These are phyloP conservation scores for Yoshiicerus persimilis DNA, from an alignment of 1,140 invertebrate genomes.

Conservation along the genomic window DNA sequence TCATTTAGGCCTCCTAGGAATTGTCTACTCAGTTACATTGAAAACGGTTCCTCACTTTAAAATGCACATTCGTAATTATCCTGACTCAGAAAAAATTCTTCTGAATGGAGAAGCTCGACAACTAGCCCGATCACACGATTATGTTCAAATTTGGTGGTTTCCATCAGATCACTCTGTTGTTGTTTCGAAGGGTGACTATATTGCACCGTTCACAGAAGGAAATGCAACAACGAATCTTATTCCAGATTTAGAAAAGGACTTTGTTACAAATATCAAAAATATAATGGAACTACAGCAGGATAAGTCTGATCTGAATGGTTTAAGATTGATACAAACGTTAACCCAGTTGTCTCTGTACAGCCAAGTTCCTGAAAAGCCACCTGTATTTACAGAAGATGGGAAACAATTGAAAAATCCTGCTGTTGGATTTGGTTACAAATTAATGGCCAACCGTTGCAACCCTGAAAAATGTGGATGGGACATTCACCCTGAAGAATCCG, in stretches of 20 bases:
- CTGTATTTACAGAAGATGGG: constrained; percentile 32
- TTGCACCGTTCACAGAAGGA: background rate
- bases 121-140: constrained; percentile 23
- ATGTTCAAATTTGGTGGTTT: constrained; percentile 37
- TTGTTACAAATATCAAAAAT: background rate
- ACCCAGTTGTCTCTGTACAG: constrained; percentile 16
- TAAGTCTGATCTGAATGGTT: background rate
- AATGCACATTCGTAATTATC: constrained; percentile 25
- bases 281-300: background rate
- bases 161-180: background rate
- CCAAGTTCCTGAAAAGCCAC: constrained; percentile 23
- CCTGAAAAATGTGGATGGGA: background rate
- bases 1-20: constrained; percentile 37
- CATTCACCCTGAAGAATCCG: constrained; percentile 33
- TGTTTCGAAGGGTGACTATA: background rate
- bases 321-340: background rate
- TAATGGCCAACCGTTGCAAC: constrained; percentile 23
- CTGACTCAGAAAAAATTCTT: constrained; percentile 9
- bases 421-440: background rate
- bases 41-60: constrained; percentile 34
- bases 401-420: constrained; percentile 32
- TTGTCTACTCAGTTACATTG: constrained; percentile 36
- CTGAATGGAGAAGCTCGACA: constrained; percentile 19
- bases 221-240: constrained; percentile 28
- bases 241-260: constrained; percentile 19